Evolutionary conservation across 2,797 vertebrate species (phyloP).

Genomic region (Ctenopoma multispine): DNA sequence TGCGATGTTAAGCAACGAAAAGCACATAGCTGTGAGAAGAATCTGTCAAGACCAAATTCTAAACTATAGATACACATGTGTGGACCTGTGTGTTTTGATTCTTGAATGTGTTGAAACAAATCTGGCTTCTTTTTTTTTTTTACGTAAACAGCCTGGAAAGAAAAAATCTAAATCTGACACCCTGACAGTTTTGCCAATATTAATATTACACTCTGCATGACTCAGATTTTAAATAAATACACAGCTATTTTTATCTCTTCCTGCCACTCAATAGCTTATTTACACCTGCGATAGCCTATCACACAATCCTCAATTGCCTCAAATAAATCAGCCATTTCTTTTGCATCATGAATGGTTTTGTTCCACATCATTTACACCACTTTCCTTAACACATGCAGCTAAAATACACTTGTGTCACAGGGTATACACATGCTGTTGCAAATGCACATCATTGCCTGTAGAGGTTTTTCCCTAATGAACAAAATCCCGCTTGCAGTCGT

Average conservation of each 20-base stretch:
- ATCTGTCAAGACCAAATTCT: conserved; percentile 23
- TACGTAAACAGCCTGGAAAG: conserved; percentile 6
- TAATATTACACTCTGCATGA: conserved; percentile 21
- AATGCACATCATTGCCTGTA: conserved; percentile 17
- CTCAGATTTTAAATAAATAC: conserved; percentile 10
- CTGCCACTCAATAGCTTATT: conserved; percentile 25
- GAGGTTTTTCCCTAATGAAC: conserved; percentile 45
- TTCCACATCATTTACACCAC: conserved; percentile 55
- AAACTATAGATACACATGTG: conserved; percentile 29
- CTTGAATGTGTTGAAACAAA: background rate
- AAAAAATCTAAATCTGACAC: conserved; percentile 24
- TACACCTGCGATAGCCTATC: conserved; percentile 27
- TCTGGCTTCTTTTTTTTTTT: background rate
- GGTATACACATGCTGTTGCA: background rate
- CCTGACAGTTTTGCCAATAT: too few relatives aligned
- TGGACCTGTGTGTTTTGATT: conserved; percentile 14
- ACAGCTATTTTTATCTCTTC: conserved; percentile 7
- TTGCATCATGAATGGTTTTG: conserved; percentile 47
- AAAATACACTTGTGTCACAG: conserved; percentile 37
- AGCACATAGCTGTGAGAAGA: conserved; percentile 16
- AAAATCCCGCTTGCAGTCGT: conserved; percentile 26
- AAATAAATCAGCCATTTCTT: conserved; percentile 42
- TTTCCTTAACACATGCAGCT: conserved; percentile 48
- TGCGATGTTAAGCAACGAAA: conserved; percentile 7
- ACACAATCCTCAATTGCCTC: conserved; percentile 40